phyloP scores from a whole-genome alignment of 1,140 invertebrate genomes.

The Telenomus remus region DNA sequence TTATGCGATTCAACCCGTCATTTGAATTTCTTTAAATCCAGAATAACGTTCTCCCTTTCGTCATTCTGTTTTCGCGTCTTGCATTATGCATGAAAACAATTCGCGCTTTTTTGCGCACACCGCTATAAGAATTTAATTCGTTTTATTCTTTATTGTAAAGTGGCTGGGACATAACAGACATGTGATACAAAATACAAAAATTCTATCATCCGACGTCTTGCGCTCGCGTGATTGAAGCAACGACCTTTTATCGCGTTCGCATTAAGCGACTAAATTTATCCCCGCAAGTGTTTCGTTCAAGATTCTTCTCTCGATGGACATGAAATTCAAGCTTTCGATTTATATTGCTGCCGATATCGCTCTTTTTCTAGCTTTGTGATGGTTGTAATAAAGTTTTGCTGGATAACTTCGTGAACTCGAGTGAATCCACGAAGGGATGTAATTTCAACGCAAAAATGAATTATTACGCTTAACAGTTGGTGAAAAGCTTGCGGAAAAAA shows the following conservation, averaged over 20 bases:
- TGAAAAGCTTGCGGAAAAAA: conserved; percentile 9
- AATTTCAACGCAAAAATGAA: conserved; percentile 14
- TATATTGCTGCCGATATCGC: no score
- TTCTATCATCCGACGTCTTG: conserved; percentile 7
- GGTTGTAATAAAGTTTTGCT: no score
- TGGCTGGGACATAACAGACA: conserved; percentile 12
- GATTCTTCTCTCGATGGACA: background rate
- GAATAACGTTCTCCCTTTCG: conserved; percentile 3
- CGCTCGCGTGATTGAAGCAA: conserved; percentile 7
- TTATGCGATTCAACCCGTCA: background rate
- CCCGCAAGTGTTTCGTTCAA: background rate
- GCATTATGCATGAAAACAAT: conserved; percentile 20
- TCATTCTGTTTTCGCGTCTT: conserved; percentile 8
- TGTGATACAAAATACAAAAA: conserved; percentile 15
- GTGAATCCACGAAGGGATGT: background rate
- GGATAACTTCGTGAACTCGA: no score
- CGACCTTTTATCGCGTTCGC: conserved; percentile 3
- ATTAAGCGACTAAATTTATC: conserved; percentile 8
- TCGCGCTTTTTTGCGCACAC: conserved; percentile 12
- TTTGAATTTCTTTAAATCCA: conserved; percentile 7
- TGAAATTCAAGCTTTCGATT: background rate
- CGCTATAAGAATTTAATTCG: conserved; percentile 18
- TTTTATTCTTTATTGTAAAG: conserved; percentile 23
- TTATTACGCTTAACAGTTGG: conserved; percentile 13
- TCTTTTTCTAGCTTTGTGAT: no score